Percentiles rank a stretch among this genome's conserved stretches.
These are phyloP conservation scores for Zoanthus gigantus DNA, from an alignment of 92 coral and sea anemone species.

Conservation along the genomic window DNA sequence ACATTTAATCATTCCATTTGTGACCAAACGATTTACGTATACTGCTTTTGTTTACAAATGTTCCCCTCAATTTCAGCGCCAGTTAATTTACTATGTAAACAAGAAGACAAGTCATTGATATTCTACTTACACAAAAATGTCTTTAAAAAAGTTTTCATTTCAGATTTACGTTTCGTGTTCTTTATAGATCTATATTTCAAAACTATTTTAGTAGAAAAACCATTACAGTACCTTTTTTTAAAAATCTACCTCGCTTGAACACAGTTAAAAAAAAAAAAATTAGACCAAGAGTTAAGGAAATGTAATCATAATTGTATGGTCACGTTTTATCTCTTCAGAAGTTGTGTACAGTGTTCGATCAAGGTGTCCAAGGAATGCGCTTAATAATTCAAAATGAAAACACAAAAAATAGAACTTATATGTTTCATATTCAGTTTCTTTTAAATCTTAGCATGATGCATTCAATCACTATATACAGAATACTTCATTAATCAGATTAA, in stretches of 20 bases:
- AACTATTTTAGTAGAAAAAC: neutral
- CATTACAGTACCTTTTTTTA: too few relatives aligned
- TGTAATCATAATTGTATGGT: neutral
- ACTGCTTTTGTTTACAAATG: constrained; percentile 9
- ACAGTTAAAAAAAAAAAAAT: neutral
- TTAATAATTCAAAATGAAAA: too few relatives aligned
- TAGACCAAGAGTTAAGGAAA: neutral
- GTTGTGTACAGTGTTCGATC: neutral
- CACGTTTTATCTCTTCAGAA: neutral
- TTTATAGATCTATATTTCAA: neutral
- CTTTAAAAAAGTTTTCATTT: neutral
- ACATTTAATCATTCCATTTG: neutral
- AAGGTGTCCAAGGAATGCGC: constrained; percentile 28
- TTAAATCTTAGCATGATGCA: too few relatives aligned
- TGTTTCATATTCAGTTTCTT: too few relatives aligned
- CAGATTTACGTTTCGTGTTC: neutral
- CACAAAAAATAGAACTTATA: too few relatives aligned
- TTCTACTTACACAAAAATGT: constrained; percentile 16
- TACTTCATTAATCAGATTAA: too few relatives aligned
- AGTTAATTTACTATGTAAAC: constrained; percentile 32
- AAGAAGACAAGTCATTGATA: constrained; percentile 17
- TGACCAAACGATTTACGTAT: constrained; percentile 23
- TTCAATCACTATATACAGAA: too few relatives aligned
- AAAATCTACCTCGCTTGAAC: neutral
- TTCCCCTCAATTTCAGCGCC: constrained; percentile 30